Evolutionary conservation across 2,113 vertebrate species (phyloP), one percentile per base, ranked within the genome.

Genomic region (Rhineura floridana): DNA sequence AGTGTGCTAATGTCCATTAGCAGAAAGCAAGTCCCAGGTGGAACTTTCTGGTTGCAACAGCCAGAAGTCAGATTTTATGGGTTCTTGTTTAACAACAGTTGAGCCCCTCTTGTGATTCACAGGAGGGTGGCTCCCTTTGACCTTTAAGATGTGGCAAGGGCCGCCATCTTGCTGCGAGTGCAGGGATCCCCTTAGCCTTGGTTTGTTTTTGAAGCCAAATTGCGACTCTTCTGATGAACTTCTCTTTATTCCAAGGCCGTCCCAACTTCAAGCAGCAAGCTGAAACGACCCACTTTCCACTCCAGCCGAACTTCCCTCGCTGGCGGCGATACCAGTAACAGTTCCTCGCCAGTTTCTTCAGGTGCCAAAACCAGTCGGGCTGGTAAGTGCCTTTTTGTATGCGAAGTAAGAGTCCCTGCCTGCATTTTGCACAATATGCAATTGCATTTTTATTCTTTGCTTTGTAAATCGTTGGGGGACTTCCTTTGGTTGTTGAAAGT

Each of bases 231-330:
- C n/a, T 19, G 55, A 59, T 72, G 17, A 39, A 11, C 63, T 0
- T 25, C 36, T 93, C 8, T 95, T 95, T 93, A 88, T 89, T 96
- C 96, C 23, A 92, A 99, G 99, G 97, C 98, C 65, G 94, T 97
- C 1, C 97, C 98, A 6, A 90, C 96, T 0, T 86, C 97, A 0
- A 95, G 98, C 73, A 98, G 98, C 96, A 99, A 99, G 91, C 96
- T 99, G 90, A 99, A 99, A 93, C 96, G 98, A 82, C 98, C 98
- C 4, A 97, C 98, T 65, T 98, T 98, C 95, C 98, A 99, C 97
- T 99, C 98, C 39, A 99, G 98, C 90, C 94, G 98, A 23, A 98
- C 98, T 11, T 99, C 98, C 0, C 96, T 99, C 89, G 97, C 98
- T 4, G 98, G 99, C 42, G 98, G 99, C 42, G 99, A 99, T 92